Base-by-base conservation (phyloP, 2,797 vertebrate species). In the Oreochromis grahami region DNA sequence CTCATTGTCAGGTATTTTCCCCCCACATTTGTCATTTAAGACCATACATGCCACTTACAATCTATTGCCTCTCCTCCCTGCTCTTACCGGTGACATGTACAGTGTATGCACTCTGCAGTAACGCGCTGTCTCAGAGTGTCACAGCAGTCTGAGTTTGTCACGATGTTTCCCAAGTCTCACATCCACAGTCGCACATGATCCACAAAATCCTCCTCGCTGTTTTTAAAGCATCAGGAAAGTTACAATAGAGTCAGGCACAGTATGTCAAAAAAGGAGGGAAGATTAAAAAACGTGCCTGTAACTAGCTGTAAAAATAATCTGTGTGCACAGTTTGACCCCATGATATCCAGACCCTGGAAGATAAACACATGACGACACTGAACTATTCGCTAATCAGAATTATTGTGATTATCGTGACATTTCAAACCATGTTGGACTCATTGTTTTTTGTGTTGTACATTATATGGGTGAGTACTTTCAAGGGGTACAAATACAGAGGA, bases 151-250 rank as follows among this genome's bases (percentile, higher is more conserved):
- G 29, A 78, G 56, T 79, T 65, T 56, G 80, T 85, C 43, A 63
- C 26, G 4, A 65, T 63, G 68, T 81, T 87, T 88, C 41, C 51
- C 48, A 38, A 76, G n/a, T 63, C 32, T 77, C 84, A 87, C 70
- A 65, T 38, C 63, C 77, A 80, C 51, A 83, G 78, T 76, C 29
- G 17, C 36, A 78, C 81, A 78, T 55, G 24, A 84, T 36, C 70
- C 8, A n/a, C 79, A 83, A 80, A 86, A 83, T 50, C 56, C 45
- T 36, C 58, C 77, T 80, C 1, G n/a, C 45, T 76, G 8, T 68
- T 36, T 53, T 50, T 77, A 24, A 11, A 34, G 34, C 43, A 74
- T 29, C 68, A 1, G 68, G n/a, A 81, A 80, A 78, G 26, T 70
- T 79, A 24, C 24, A 52, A 43, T n/a, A 21, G n/a, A 80, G 74